Percentiles rank a stretch among this genome's conserved stretches.
phyloP scores from a whole-genome alignment of 2,888 invertebrate genomes.

The Sphinx pinastri region DNA sequence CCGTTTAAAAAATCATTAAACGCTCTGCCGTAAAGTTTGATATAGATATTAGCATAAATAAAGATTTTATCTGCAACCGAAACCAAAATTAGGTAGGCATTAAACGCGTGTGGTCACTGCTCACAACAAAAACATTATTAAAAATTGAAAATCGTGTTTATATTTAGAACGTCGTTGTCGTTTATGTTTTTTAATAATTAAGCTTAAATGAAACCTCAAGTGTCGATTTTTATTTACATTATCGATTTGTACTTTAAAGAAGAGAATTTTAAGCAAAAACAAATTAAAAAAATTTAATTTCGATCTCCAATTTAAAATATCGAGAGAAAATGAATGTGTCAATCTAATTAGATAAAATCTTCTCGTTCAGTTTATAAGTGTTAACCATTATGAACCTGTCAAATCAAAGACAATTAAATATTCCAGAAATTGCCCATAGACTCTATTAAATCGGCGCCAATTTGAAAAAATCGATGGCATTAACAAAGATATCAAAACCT shows the following conservation, averaged over 20 bases:
- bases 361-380: not conserved
- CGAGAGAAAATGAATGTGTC: not conserved
- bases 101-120: constrained; percentile 59
- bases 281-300: no score
- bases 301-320: no score
- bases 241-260: no score
- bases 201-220: not conserved
- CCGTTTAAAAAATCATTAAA: constrained; percentile 74
- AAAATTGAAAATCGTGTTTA: constrained; percentile 5
- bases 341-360: not conserved
- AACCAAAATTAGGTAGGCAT: constrained; percentile 66
- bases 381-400: constrained; percentile 8
- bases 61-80: constrained; percentile 67
- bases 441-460: constrained; percentile 42
- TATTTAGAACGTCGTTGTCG: not conserved
- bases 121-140: constrained; percentile 17
- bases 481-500: constrained; percentile 58
- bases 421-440: constrained; percentile 7
- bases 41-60: constrained; percentile 72
- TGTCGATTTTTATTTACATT: no score
- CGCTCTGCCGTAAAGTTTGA: constrained; percentile 56
- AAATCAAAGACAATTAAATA: constrained; percentile 9
- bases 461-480: constrained; percentile 43
- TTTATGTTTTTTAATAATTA: not conserved
- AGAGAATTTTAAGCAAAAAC: no score